These are phyloP conservation scores for Ennomos erosarius DNA, from an alignment of 2,888 invertebrate species.

Conservation along the genomic window DNA sequence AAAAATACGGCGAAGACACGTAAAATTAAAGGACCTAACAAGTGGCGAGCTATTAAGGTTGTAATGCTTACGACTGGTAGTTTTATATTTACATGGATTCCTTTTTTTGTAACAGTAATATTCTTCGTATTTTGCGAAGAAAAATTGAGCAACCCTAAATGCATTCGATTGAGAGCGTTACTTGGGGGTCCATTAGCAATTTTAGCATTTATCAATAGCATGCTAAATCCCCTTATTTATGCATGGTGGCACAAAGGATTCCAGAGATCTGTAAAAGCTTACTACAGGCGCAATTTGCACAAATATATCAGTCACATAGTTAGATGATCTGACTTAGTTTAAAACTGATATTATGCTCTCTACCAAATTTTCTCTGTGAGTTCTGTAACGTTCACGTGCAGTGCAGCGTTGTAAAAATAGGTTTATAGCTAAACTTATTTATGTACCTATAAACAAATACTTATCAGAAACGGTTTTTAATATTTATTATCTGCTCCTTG, in stretches of 20 bases:
- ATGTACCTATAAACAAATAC: no score
- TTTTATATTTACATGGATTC: constrained; percentile 87
- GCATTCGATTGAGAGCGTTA: constrained; percentile 76
- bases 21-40: constrained; percentile 69
- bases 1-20: constrained; percentile 31
- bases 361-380: constrained; percentile 6
- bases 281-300: constrained; percentile 43
- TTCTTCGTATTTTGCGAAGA: constrained; percentile 83
- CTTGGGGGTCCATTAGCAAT: constrained; percentile 86
- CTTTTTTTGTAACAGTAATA: constrained; percentile 85
- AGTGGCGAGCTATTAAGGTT: constrained; percentile 87
- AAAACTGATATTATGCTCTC: constrained; percentile 8
- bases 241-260: constrained; percentile 90
- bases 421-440: no score
- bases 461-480: no score
- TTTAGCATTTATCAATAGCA: constrained; percentile 86
- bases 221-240: constrained; percentile 88
- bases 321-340: constrained; percentile 20
- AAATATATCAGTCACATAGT: constrained; percentile 31
- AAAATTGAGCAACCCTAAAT: constrained; percentile 71
- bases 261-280: constrained; percentile 73
- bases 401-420: no score
- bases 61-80: constrained; percentile 86
- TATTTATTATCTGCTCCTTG: no score
- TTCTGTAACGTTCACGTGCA: neutral